Evolutionary conservation across 2,888 invertebrate species (phyloP).

Genomic region (Maniola hyperantus): DNA sequence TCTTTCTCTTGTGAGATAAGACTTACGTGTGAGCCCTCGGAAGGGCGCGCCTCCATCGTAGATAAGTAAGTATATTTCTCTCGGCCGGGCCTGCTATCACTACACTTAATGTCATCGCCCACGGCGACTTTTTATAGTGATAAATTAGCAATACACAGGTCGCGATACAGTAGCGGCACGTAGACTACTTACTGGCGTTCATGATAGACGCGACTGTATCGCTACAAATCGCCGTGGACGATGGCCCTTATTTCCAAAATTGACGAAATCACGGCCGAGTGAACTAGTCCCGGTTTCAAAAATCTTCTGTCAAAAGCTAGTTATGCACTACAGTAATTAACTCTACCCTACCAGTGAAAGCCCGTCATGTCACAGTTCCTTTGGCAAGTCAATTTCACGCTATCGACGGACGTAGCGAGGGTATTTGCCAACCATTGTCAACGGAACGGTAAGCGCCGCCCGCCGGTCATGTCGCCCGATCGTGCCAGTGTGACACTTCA

Average conservation of each 20-base stretch:
- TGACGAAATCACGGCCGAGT: background rate
- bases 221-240: too few relatives aligned
- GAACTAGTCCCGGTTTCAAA: background rate
- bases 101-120: too few relatives aligned
- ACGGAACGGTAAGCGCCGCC: background rate
- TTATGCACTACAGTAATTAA: background rate
- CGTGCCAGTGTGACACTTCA: background rate
- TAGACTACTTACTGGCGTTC: too few relatives aligned
- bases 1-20: too few relatives aligned
- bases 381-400: slow-evolving; percentile 17
- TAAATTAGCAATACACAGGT: too few relatives aligned
- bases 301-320: background rate
- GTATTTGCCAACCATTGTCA: slow-evolving; percentile 15
- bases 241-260: background rate
- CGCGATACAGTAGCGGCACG: too few relatives aligned
- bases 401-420: slow-evolving; percentile 1
- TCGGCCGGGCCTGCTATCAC: too few relatives aligned
- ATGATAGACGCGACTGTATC: too few relatives aligned
- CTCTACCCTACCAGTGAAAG: background rate
- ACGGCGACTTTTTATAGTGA: too few relatives aligned
- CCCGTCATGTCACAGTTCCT: slow-evolving; percentile 6
- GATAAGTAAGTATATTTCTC: too few relatives aligned
- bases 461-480: background rate
- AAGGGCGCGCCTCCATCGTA: too few relatives aligned
- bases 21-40: too few relatives aligned